phyloP scores from a whole-genome alignment of 1,140 invertebrate genomes.

The Drosophila kohkoa region DNA sequence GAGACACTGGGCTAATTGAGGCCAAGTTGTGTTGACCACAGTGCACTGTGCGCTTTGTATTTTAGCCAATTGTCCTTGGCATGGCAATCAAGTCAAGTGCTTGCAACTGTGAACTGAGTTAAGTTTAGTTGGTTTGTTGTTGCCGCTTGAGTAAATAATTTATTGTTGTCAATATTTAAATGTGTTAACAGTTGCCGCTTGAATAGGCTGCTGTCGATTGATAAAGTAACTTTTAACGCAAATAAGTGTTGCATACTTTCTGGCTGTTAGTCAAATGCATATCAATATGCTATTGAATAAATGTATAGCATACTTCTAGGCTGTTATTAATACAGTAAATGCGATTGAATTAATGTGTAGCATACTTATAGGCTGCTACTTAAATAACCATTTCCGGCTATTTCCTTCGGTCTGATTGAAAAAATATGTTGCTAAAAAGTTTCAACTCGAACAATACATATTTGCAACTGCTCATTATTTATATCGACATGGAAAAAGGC shows the following conservation, averaged over 20 bases:
- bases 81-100: slow-evolving; percentile 24
- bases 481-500: slow-evolving; percentile 57
- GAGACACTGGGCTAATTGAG: slow-evolving; percentile 18
- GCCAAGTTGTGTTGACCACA: slow-evolving; percentile 1
- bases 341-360: no score
- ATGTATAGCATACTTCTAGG: slow-evolving; percentile 11
- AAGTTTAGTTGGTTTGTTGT: background rate
- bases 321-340: background rate
- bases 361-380: background rate
- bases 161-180: slow-evolving; percentile 14
- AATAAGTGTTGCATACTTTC: no score
- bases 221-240: background rate
- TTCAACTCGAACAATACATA: slow-evolving; percentile 7
- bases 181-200: background rate
- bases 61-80: slow-evolving; percentile 17
- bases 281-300: no score
- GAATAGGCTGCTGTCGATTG: background rate
- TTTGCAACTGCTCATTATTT: slow-evolving; percentile 70
- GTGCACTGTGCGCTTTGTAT: background rate
- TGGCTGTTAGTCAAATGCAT: no score
- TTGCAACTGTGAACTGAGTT: background rate
- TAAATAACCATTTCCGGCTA: background rate
- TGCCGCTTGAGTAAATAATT: slow-evolving; percentile 23
- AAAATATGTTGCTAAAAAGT: slow-evolving; percentile 10
- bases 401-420: background rate